Conservation (phyloP, 2,797 vertebrate species). For the Cuculus canorus region DNA sequence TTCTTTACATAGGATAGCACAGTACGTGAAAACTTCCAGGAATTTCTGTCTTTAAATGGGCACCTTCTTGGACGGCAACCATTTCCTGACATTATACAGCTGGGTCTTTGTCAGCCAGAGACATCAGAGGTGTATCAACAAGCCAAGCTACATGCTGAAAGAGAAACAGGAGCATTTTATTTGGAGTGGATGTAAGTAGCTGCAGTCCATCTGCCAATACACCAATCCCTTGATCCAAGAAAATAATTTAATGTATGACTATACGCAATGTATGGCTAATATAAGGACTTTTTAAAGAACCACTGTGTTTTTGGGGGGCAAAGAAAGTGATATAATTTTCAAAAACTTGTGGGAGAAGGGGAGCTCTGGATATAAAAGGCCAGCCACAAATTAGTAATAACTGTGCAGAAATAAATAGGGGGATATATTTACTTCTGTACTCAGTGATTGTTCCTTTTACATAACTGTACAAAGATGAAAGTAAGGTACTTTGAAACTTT, state of each 20-base stretch:
- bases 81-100: conserved; percentile 91
- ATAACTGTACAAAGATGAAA: not conserved
- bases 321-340: not conserved
- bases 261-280: not conserved
- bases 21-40: conserved; percentile 92
- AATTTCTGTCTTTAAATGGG: conserved; percentile 94
- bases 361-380: not conserved
- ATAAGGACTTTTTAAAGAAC: not conserved
- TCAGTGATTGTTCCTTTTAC: not conserved
- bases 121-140: conserved; percentile 90
- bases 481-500: not conserved
- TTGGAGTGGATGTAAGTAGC: conserved; percentile 91
- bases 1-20: conserved; percentile 81
- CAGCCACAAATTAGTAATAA: not conserved
- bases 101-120: conserved; percentile 90
- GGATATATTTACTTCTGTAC: not conserved
- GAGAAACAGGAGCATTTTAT: conserved; percentile 84
- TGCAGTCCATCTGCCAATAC: not conserved
- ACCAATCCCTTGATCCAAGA: not conserved
- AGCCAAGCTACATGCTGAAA: conserved; percentile 83
- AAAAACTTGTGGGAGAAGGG: not conserved
- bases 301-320: not conserved
- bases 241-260: not conserved
- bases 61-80: conserved; percentile 92
- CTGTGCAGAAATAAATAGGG: not conserved